Evolutionary conservation across 2,113 vertebrate species (phyloP), one percentile per base, ranked within the genome.

Genomic region (Neodon shergylaensis): DNA sequence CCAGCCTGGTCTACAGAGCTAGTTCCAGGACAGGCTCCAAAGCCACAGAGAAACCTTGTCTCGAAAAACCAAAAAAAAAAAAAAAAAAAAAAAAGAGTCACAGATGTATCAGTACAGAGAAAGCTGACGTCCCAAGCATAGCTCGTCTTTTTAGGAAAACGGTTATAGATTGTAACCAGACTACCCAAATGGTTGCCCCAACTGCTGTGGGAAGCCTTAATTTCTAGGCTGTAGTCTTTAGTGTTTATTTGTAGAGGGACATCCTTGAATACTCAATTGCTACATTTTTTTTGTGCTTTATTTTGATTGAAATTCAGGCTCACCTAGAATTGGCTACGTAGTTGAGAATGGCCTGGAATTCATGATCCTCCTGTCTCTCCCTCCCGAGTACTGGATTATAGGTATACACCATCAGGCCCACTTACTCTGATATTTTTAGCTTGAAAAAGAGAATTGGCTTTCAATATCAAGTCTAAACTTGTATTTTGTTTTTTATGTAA

Each of bases 381-480:
- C 74, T 77, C 12, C 42, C 13, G 47, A 28, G 24, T 13, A 47
- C 22, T 77, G 42, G 44, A 47, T 77, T 47, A 47, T 2, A 77
- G 42, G 42, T 31, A 13, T 44, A 22, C 26, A 47, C 7, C 42
- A 31, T 11, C 74, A 77, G 42, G 12, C 74, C 42, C 42, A 47
- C 74, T 13, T 31, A 47, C 74, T 78, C 14, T 78, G 44, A 52
- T 33, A 78, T 13, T 77, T 77, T 49, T 77, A 47, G 76, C 47
- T 44, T 86, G 84, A 78, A 93, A 95, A 93, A 90, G 49, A 94
- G 22, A 93, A 79, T 33, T 83, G 47, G 63, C 17, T 94, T 70
- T 19, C 77, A 93, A 17, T 16, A 44, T 65, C 70, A 74, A 91
- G 66, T 92, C 14, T 7, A n/a, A 93, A 21, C 21, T 61, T 63